Conservation (phyloP, 2,797 vertebrate species). For the Dallia pectoralis region DNA sequence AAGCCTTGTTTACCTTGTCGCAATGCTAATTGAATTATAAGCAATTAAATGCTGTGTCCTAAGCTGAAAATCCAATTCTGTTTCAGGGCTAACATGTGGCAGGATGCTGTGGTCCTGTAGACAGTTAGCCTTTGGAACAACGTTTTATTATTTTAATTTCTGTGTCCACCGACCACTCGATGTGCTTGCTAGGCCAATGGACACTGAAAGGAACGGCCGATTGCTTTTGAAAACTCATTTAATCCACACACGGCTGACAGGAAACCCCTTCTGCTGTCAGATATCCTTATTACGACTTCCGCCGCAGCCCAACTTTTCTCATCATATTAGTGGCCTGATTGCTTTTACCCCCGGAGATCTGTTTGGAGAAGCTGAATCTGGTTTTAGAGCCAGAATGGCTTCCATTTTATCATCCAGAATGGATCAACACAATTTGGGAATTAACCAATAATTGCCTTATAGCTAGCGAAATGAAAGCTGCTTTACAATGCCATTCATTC, state of each 20-base stretch:
- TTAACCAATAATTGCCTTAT: background rate
- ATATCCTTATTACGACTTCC: background rate
- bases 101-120: background rate
- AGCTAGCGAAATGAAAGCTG: background rate
- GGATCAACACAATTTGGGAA: background rate
- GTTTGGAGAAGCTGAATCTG: background rate
- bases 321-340: background rate
- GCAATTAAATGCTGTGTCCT: background rate
- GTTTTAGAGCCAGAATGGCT: slow-evolving; percentile 6
- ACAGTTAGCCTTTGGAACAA: background rate
- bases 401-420: background rate
- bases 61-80: background rate
- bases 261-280: background rate
- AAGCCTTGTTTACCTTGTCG: slow-evolving; percentile 1
- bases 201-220: background rate
- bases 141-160: background rate
- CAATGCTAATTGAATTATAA: slow-evolving; percentile 3
- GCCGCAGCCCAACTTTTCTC: background rate
- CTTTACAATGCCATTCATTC: background rate
- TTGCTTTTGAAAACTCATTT: slow-evolving; percentile 8
- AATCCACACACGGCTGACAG: background rate
- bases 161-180: background rate
- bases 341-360: background rate
- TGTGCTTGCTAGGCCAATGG: slow-evolving; percentile 7
- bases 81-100: background rate